A percentile compares a stretch with the other conserved stretches of the same genome.
Evolutionary conservation across 2,797 vertebrate species (phyloP).

Genomic region (Lacerta bilineata): DNA sequence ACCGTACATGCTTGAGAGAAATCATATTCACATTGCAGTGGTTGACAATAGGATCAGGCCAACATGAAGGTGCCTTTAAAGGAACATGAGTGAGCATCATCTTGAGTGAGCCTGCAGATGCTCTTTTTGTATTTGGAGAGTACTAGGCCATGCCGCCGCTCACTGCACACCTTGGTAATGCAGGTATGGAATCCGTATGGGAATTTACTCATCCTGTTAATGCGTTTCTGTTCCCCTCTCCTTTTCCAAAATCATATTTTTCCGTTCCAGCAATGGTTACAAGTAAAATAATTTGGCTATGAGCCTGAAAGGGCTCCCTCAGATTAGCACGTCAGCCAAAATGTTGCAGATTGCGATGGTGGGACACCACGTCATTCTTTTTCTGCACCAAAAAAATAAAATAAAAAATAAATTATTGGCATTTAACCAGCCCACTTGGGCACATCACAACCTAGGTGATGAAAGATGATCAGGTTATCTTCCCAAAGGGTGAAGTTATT

Average conservation of each 20-base stretch:
- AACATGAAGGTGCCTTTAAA: not conserved
- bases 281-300: not conserved
- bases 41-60: not conserved
- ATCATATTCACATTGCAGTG: not conserved
- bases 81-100: not conserved
- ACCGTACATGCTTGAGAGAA: not conserved
- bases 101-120: not conserved
- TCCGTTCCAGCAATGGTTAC: conserved; percentile 14
- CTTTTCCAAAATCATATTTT: not conserved
- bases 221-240: conserved; percentile 6
- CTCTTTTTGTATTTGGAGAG: not conserved
- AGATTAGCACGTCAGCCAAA: not conserved
- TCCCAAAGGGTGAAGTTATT: conserved; percentile 17
- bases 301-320: not conserved
- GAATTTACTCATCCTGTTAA: not conserved
- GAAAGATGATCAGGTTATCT: not conserved
- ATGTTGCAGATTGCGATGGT: not conserved
- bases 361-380: not conserved
- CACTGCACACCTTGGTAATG: not conserved
- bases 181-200: not conserved
- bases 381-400: not conserved
- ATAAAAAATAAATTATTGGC: too few relatives aligned
- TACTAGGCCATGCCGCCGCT: too few relatives aligned
- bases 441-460: conserved; percentile 13
- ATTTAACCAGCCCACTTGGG: not conserved